phyloP scores from a whole-genome alignment of 2,888 invertebrate genomes.

The Aethes cnicana region DNA sequence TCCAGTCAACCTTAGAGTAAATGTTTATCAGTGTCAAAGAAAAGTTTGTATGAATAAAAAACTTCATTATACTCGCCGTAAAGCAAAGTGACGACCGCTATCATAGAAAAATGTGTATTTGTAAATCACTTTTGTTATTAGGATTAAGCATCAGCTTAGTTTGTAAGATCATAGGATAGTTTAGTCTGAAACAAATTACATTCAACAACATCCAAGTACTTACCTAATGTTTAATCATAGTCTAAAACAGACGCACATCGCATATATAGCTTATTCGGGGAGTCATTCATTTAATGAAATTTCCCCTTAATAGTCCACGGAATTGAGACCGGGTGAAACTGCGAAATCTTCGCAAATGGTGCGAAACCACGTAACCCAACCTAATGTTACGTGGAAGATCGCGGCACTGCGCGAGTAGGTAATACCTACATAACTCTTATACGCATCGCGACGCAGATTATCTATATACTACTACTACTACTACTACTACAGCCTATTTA shows the following conservation, averaged over 20 bases:
- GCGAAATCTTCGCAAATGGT: constrained; percentile 68
- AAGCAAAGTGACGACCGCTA: neutral
- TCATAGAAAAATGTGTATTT: neutral
- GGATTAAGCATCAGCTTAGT: constrained; percentile 42
- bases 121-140: neutral
- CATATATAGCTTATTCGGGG: constrained; percentile 60
- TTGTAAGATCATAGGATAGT: constrained; percentile 49
- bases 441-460: too few species aligned
- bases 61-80: too few species aligned
- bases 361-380: constrained; percentile 64
- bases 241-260: constrained; percentile 49
- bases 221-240: constrained; percentile 61
- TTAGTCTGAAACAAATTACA: constrained; percentile 58
- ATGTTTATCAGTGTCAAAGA: too few species aligned
- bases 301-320: constrained; percentile 64
- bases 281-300: constrained; percentile 73
- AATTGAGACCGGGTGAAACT: constrained; percentile 66
- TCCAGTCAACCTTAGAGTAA: too few species aligned
- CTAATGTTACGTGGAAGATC: constrained; percentile 52
- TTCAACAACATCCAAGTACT: constrained; percentile 51
- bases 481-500: too few species aligned
- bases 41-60: too few species aligned
- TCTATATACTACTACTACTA: too few species aligned
- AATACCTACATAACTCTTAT: too few species aligned
- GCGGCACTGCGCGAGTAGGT: too few species aligned